Evolutionary conservation across 2,888 invertebrate species (phyloP).

Genomic region (Griposia aprilina): DNA sequence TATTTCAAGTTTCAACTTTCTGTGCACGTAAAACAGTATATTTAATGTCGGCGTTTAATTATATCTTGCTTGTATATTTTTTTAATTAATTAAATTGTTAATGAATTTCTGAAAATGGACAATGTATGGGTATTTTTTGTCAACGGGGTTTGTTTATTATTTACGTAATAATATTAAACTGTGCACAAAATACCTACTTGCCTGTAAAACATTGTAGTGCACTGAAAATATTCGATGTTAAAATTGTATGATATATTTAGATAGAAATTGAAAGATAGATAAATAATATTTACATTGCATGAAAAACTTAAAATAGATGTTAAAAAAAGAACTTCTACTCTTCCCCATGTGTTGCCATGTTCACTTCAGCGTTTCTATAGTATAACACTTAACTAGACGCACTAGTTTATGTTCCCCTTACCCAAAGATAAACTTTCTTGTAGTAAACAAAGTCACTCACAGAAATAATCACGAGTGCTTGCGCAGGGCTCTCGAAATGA

Average conservation of each 20-base stretch:
- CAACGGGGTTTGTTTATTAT: not conserved
- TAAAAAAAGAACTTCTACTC: too few species aligned
- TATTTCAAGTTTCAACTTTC: constrained; percentile 27
- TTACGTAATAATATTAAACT: not conserved
- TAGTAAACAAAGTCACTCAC: not conserved
- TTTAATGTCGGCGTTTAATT: constrained; percentile 51
- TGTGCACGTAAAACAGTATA: constrained; percentile 39
- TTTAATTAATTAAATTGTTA: constrained; percentile 56
- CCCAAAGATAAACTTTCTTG: too few species aligned
- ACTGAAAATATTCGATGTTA: not conserved
- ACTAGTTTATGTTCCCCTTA: too few species aligned
- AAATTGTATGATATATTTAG: not conserved
- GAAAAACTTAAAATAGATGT: too few species aligned
- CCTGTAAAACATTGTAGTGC: not conserved
- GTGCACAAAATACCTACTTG: not conserved
- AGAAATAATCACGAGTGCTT: not conserved
- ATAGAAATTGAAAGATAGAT: not conserved
- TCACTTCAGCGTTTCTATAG: too few species aligned
- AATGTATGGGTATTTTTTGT: constrained; percentile 22
- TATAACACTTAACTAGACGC: too few species aligned
- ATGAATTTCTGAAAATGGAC: constrained; percentile 38
- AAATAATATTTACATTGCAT: not conserved
- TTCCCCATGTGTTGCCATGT: too few species aligned
- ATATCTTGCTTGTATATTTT: constrained; percentile 38
- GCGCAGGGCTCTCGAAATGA: not conserved